Evolutionary conservation across 2,113 vertebrate species (phyloP).

Genomic region (Tetrax tetrax): DNA sequence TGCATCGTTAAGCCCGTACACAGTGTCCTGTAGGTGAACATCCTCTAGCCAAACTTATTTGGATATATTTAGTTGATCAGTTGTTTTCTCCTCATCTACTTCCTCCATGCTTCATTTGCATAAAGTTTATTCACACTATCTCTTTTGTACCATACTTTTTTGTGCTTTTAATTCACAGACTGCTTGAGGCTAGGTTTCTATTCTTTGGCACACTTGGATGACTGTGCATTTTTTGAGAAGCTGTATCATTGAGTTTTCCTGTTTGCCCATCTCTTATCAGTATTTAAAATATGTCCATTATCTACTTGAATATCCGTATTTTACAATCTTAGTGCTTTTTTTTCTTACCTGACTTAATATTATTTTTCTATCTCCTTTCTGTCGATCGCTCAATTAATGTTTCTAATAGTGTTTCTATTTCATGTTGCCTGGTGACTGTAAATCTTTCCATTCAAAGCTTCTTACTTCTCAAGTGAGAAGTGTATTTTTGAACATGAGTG

Average conservation of each 20-base stretch:
- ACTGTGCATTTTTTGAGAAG: background rate
- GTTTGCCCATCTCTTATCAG: background rate
- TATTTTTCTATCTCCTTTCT: background rate
- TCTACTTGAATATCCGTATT: background rate
- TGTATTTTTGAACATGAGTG: background rate
- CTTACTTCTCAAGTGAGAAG: background rate
- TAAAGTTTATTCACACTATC: background rate
- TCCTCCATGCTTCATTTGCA: background rate
- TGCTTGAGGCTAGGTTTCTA: background rate
- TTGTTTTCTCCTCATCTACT: background rate
- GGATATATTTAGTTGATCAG: background rate
- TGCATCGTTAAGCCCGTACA: background rate
- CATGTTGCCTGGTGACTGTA: background rate
- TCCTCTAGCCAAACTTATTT: background rate
- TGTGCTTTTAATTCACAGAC: background rate
- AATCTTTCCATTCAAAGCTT: background rate
- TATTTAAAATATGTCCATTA: background rate
- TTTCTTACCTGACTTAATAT: background rate
- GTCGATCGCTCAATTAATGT: background rate
- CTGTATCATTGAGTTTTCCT: background rate
- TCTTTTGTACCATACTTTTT: background rate
- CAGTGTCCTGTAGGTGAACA: background rate
- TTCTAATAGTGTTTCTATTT: background rate
- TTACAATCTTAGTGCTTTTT: background rate
- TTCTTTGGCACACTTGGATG: background rate